These are phyloP conservation scores for Phalanger gymnotis DNA, from an alignment of 2,797 vertebrate genomes.

Conservation along the genomic window DNA sequence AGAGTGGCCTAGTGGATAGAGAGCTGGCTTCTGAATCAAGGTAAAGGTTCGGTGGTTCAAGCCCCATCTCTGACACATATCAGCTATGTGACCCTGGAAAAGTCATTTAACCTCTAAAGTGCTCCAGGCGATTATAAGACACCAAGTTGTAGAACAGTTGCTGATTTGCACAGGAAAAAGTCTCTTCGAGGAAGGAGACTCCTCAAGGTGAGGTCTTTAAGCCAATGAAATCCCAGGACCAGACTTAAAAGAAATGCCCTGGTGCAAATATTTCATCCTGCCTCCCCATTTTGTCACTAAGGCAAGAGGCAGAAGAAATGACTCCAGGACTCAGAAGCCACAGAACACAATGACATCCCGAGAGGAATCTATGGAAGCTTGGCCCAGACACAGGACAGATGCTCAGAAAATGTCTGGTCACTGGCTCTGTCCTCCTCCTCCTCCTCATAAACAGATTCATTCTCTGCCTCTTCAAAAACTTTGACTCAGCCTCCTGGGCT, in stretches of 20 bases:
- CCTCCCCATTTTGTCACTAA: not conserved
- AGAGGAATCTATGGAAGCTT: not conserved
- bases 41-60: not conserved
- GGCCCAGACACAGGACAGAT: not conserved
- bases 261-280: not conserved
- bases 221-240: no score
- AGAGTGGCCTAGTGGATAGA: not conserved
- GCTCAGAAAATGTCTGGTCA: not conserved
- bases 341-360: no score
- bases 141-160: not conserved
- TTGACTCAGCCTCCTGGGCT: not conserved
- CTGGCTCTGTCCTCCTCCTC: not conserved
- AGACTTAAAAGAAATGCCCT: not conserved
- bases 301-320: not conserved
- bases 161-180: not conserved
- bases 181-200: no score
- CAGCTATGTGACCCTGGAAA: not conserved
- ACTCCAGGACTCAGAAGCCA: not conserved
- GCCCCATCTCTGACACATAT: not conserved
- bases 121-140: not conserved
- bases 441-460: not conserved
- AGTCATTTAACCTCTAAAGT: not conserved
- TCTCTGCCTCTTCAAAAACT: not conserved
- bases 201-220: not conserved
- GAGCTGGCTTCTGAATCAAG: not conserved